A percentile compares a stretch with the other conserved stretches of the same genome.
Conservation (phyloP, 2,797 vertebrate genomes). For the Poeciliopsis gracilis region DNA sequence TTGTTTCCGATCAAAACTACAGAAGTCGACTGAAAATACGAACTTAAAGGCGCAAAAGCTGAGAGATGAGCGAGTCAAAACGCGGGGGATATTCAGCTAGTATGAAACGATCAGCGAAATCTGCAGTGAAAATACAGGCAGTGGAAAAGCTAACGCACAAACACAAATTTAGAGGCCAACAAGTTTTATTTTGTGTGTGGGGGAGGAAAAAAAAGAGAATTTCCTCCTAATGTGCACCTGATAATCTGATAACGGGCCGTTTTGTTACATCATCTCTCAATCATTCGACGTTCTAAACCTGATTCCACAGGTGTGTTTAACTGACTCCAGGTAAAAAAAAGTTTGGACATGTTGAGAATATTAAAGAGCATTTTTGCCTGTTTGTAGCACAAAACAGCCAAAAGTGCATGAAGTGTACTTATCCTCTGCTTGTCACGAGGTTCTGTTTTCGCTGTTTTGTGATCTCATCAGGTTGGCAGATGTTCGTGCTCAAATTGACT, state of each 20-base stretch:
- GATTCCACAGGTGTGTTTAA: background rate
- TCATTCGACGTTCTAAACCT: background rate
- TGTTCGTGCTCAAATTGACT: constrained; percentile 12
- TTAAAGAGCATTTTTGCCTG: constrained; percentile 18
- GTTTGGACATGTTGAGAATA: constrained; percentile 25
- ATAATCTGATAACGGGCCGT: background rate
- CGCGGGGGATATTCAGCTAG: background rate
- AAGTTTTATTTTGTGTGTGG: background rate
- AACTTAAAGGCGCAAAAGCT: background rate
- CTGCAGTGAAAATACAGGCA: background rate
- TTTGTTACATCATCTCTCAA: background rate
- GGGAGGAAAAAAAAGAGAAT: background rate
- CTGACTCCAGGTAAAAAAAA: constrained; percentile 1
- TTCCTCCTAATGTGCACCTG: background rate
- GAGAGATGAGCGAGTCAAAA: background rate
- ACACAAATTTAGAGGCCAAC: background rate
- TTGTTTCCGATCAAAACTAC: background rate
- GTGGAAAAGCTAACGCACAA: background rate
- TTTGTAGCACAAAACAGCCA: constrained; percentile 27
- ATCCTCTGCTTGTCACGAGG: background rate
- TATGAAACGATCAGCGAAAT: background rate
- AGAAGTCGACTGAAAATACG: background rate
- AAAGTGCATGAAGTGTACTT: constrained; percentile 48
- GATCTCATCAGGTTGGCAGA: constrained; percentile 53
- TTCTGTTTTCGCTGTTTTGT: background rate